A percentile compares a stretch with the other conserved stretches of the same genome.
Conservation (phyloP, 1,140 invertebrate genomes). For the Harlomillsia oculata region DNA sequence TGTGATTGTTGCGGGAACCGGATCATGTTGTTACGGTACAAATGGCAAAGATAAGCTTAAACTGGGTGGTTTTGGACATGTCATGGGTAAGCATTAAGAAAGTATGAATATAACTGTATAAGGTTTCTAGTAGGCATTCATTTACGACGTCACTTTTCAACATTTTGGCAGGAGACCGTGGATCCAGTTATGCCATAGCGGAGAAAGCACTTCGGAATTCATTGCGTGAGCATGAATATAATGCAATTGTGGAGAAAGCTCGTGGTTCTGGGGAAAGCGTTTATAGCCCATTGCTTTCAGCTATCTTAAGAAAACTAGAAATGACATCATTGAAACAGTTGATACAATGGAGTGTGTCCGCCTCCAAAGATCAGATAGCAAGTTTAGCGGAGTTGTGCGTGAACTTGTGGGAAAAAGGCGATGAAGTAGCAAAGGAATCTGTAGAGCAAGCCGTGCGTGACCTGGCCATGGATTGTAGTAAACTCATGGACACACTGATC, state of each 20-base stretch:
- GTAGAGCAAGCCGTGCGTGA: neutral
- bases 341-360: constrained; percentile 9
- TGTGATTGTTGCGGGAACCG: constrained; percentile 23
- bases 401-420: constrained; percentile 10
- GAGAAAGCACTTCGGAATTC: constrained; percentile 6
- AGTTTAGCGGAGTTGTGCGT: constrained; percentile 10
- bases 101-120: neutral
- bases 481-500: constrained; percentile 13
- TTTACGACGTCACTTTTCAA: neutral
- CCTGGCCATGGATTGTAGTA: constrained; percentile 14
- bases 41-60: constrained; percentile 11
- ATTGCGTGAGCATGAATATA: constrained; percentile 15
- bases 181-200: constrained; percentile 19
- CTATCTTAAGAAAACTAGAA: constrained; percentile 7
- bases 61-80: constrained; percentile 27
- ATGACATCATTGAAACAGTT: constrained; percentile 8
- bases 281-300: constrained; percentile 1
- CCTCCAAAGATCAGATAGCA: constrained; percentile 21
- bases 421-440: neutral
- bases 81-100: constrained; percentile 8
- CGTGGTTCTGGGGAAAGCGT: neutral
- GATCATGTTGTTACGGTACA: constrained; percentile 19
- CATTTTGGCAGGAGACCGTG: constrained; percentile 16
- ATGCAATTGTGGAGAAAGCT: constrained; percentile 3
- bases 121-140: too few relatives aligned